These are phyloP conservation scores for Habropoda laboriosa DNA, from an alignment of 1,140 invertebrate species.

Conservation along the genomic window DNA sequence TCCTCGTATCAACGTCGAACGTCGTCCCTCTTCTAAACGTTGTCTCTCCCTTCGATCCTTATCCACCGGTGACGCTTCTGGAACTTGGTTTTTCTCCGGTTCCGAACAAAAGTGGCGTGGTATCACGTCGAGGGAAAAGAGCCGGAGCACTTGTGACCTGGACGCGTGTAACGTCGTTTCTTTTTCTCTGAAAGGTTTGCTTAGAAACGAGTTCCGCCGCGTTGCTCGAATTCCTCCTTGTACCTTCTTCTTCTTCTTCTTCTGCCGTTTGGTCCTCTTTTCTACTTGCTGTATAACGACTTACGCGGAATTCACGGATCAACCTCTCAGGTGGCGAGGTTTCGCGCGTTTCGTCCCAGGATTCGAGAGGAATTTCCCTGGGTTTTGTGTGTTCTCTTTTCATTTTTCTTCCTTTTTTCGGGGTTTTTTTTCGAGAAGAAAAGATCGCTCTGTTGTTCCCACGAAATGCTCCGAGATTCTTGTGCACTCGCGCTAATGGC, in stretches of 20 bases:
- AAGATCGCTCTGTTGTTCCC: too few species aligned
- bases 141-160: constrained; percentile 1
- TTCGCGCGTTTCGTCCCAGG: too few species aligned
- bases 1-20: background rate
- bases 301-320: constrained; percentile 22
- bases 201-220: constrained; percentile 31
- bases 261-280: too few species aligned
- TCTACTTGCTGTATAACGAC: too few species aligned
- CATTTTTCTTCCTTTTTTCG: constrained; percentile 23
- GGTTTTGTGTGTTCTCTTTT: too few species aligned
- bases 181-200: background rate
- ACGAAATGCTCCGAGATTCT: background rate
- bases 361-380: constrained; percentile 41
- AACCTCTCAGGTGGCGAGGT: background rate
- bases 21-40: background rate
- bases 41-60: background rate
- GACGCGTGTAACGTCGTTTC: background rate
- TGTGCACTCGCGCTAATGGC: background rate
- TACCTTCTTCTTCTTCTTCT: background rate
- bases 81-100: background rate
- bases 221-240: background rate
- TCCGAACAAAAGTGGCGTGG: background rate
- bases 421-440: too few species aligned
- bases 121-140: background rate
- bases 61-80: background rate